These are phyloP conservation scores for Callosobruchus maculatus DNA, from an alignment of 2,888 invertebrate genomes.

Conservation along the genomic window DNA sequence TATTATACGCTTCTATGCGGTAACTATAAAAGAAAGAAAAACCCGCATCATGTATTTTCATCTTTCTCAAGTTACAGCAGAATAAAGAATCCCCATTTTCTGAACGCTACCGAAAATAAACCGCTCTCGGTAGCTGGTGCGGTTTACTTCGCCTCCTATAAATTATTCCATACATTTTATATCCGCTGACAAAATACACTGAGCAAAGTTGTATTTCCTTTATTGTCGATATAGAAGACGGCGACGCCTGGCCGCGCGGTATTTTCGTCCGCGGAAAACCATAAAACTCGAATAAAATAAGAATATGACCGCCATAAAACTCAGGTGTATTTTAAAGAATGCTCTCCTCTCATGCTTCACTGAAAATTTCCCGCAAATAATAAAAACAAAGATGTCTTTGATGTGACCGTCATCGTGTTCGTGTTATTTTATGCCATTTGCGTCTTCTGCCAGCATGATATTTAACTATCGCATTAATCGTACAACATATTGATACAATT, in stretches of 20 bases:
- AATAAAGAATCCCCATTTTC: not conserved
- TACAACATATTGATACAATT: too few relatives aligned
- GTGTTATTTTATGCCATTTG: not conserved
- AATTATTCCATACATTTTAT: slow-evolving; percentile 51
- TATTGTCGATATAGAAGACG: slow-evolving; percentile 38
- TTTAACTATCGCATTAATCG: too few relatives aligned
- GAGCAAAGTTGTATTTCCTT: slow-evolving; percentile 41
- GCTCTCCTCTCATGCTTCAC: slow-evolving; percentile 19
- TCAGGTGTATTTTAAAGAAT: slow-evolving; percentile 39
- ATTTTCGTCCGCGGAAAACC: slow-evolving; percentile 27
- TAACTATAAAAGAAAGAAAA: too few relatives aligned
- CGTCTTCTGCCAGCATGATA: not conserved
- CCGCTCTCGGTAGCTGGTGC: not conserved
- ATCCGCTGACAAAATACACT: slow-evolving; percentile 46
- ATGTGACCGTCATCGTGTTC: not conserved
- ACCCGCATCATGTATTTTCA: not conserved
- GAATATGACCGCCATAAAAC: slow-evolving; percentile 41
- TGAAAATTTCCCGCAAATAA: slow-evolving; percentile 25
- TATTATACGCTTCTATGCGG: too few relatives aligned
- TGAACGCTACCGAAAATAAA: not conserved
- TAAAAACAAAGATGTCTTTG: slow-evolving; percentile 22
- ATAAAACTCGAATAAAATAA: slow-evolving; percentile 41
- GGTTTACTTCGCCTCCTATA: slow-evolving; percentile 24
- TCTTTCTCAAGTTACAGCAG: not conserved
- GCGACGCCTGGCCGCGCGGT: slow-evolving; percentile 22